phyloP scores from a whole-genome alignment of 2,888 invertebrate genomes.

The Orchesellides sinensis region DNA sequence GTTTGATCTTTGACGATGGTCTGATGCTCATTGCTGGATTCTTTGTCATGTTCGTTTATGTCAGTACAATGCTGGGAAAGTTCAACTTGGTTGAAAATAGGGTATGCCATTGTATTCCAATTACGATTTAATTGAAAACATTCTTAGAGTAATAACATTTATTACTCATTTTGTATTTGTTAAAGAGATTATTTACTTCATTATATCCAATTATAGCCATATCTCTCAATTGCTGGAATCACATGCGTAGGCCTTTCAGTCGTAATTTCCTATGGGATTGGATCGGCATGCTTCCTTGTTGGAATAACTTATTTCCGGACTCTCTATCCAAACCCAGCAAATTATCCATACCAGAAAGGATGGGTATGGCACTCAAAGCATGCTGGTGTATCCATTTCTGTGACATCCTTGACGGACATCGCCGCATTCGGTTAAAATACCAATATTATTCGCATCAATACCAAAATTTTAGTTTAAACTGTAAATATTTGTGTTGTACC shows the following conservation, averaged over 20 bases:
- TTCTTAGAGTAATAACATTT: neutral
- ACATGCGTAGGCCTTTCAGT: conserved; percentile 86
- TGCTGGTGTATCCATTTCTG: conserved; percentile 89
- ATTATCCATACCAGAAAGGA: conserved; percentile 80
- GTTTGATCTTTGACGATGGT: conserved; percentile 85
- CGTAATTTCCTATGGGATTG: conserved; percentile 84
- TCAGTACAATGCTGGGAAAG: conserved; percentile 84
- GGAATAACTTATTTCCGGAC: conserved; percentile 80
- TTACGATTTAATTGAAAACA: neutral
- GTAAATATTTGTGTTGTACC: no score
- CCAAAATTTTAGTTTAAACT: no score
- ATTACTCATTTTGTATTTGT: neutral
- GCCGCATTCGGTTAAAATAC: conserved; percentile 88
- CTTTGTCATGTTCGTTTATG: conserved; percentile 85
- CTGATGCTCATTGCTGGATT: conserved; percentile 84
- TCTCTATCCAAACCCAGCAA: conserved; percentile 75
- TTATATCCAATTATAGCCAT: conserved; percentile 78
- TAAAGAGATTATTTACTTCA: neutral
- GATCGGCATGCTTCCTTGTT: conserved; percentile 84
- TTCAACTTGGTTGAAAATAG: conserved; percentile 86
- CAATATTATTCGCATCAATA: no score
- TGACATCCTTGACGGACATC: conserved; percentile 89
- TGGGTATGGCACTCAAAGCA: conserved; percentile 86
- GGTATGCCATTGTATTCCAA: conserved; percentile 77
- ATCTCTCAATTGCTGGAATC: conserved; percentile 83